Evolutionary conservation across 2,113 vertebrate species (phyloP), one percentile per base, ranked within the genome.

Genomic region (Tetrao urogallus): DNA sequence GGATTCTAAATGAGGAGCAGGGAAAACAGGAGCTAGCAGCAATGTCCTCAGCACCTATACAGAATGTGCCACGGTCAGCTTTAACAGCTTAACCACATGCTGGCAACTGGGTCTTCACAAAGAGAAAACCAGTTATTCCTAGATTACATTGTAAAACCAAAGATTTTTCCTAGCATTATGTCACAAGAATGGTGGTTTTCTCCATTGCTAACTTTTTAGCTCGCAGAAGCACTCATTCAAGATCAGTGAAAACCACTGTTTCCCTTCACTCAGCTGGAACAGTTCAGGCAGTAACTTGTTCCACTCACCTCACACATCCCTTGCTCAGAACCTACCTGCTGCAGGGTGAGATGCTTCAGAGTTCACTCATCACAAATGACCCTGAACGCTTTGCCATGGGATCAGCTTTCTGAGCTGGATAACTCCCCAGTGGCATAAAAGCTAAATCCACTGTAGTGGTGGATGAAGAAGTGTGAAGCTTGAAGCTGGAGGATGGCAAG

Each of bases 341-440:
- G 54, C 42, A 42, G 32, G 24, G 25, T 63, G 70, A 93, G 25
- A n/a, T 13, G 42, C 7, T 40, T 65, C 67, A 34, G 64, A 87
- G 9, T 5, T 21, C 2, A 5, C 3, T 42, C 3, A 2, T 47
- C 24, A 52, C 58, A n/a, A 85, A 38, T 10, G 30, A 30, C 5
- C 15, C 20, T 5, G 6, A 19, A 52, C 6, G 18, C 8, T 71
- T 48, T 2, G 25, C 8, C 0, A 0, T 3, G 25, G 76, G 48
- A 61, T 66, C 43, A 28, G 6, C 11, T 78, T 4, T 3, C 63
- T 11, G 42, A 67, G n/a, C n/a, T 86, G 78, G 42, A 24, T 10
- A 42, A 56, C 24, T 40, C 1, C 0, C 2, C 69, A 45, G 6
- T 0, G 5, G 76, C 76, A 73, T 48, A 47, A 38, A 43, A 43